Evolutionary conservation across 2,888 invertebrate species (phyloP), one percentile per base, ranked within the genome.

Genomic region (Tolmerus cingulatus): DNA sequence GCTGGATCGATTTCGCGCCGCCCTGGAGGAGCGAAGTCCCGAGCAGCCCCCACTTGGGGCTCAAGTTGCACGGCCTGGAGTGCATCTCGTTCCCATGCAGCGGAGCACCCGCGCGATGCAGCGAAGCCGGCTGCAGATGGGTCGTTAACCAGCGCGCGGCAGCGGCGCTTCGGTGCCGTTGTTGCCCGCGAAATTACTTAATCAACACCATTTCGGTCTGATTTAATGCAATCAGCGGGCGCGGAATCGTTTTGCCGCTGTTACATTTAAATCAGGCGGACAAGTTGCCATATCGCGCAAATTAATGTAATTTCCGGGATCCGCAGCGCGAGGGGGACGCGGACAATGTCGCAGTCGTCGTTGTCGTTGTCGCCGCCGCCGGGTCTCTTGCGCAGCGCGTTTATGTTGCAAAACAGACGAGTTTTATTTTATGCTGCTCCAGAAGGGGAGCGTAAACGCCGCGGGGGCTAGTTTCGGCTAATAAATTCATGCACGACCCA

Each of bases 191-290:
- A 40, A 84, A 84, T 84, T 84, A 84, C 66, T 84, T 84, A 84
- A 84, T 84, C 82, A 84, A 84, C 82, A 84, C 57, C 66, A 84
- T 40, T 46, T 84, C 82, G 82, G 82, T 30, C 82, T 84, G 82
- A 84, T 84, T 84, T 84, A 84, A 84, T 84, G 57, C 82, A 84
- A 84, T 84, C 82, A 84, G 16, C n/a, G 57, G 19, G 40, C 66
- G 34, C 82, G 4, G 66, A 66, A 84, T 84, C 82, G 66, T 84
- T 84, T 40, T 84, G 82, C 57, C 66, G 82, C 57, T 66, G 34
- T 84, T 66, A 37, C 82, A 84, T 84, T 57, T 84, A 37, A 55
- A 66, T 84, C 66, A 37, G 12, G 40, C 82, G 66, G 37, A 37
- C 82, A 84, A 37, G 57, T 82, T 57, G 57, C 57, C 82, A 37